A percentile compares a stretch with the other conserved stretches of the same genome.
Conservation (phyloP, 2,797 vertebrate genomes). For the Gymnoscopelus braueri region DNA sequence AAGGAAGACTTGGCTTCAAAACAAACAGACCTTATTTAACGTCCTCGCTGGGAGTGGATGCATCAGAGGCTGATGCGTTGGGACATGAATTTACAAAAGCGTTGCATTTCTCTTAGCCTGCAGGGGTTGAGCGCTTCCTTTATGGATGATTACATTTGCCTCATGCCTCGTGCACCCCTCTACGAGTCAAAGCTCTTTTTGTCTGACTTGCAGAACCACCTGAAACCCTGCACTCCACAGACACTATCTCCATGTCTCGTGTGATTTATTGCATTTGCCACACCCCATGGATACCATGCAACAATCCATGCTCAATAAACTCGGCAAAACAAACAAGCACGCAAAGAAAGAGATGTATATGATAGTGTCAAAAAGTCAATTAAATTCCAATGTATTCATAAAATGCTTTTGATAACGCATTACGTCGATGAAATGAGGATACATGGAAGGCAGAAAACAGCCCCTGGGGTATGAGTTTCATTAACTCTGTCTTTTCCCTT, state of each 20-base stretch:
- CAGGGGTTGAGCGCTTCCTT: conserved; percentile 23
- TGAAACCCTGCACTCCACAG: neutral
- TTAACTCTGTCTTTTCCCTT: neutral
- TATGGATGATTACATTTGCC: conserved; percentile 21
- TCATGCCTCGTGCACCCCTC: conserved; percentile 2
- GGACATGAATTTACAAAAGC: conserved; percentile 62
- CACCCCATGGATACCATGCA: too few species aligned
- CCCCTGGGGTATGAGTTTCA: too few species aligned
- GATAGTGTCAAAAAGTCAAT: too few species aligned
- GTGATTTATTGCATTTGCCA: too few species aligned
- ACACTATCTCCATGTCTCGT: too few species aligned
- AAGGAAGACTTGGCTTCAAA: conserved; percentile 36
- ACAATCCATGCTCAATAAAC: too few species aligned
- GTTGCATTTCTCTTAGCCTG: conserved; percentile 26
- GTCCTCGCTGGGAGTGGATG: conserved; percentile 39
- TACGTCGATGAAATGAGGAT: too few species aligned
- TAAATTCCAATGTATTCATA: too few species aligned
- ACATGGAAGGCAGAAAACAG: too few species aligned
- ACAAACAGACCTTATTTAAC: conserved; percentile 36
- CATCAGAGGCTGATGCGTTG: conserved; percentile 55
- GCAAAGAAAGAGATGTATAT: too few species aligned
- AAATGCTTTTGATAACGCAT: too few species aligned
- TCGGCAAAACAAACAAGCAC: too few species aligned
- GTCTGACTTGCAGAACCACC: conserved; percentile 8
- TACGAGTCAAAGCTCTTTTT: conserved; percentile 22